Percentiles rank a stretch among this genome's conserved stretches.
Evolutionary conservation across 2,888 invertebrate genomes (phyloP).

Genomic region (Ferrisia virgata): DNA sequence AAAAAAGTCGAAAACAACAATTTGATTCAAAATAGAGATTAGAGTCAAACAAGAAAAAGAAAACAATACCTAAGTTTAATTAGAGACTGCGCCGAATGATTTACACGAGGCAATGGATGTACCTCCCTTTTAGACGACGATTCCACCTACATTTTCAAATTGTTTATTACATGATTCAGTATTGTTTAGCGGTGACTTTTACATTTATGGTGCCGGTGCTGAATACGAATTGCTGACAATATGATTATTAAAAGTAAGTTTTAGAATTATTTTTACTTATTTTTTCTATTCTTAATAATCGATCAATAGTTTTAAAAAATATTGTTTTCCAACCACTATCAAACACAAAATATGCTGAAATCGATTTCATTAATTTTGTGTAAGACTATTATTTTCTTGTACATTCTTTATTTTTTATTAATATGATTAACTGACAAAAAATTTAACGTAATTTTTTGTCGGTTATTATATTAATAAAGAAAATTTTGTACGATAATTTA

Average conservation of each 20-base stretch:
- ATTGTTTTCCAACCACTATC: not conserved
- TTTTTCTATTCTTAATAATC: not conserved
- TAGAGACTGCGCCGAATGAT: slow-evolving; percentile 22
- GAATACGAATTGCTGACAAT: slow-evolving; percentile 6
- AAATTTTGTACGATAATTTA: too few relatives aligned
- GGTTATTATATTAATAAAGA: too few relatives aligned
- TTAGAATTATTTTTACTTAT: not conserved
- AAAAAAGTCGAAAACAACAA: too few relatives aligned
- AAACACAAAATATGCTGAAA: not conserved
- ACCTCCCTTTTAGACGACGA: not conserved
- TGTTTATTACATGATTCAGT: slow-evolving; percentile 13
- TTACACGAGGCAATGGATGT: not conserved
- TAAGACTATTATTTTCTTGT: too few relatives aligned
- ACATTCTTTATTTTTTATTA: too few relatives aligned
- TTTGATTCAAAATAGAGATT: not conserved
- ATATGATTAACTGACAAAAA: too few relatives aligned
- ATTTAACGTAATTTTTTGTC: too few relatives aligned
- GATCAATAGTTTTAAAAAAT: not conserved
- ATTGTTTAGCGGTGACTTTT: not conserved
- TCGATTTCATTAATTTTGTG: too few relatives aligned
- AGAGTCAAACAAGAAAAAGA: not conserved
- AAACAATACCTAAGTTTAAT: not conserved
- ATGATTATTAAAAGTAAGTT: slow-evolving; percentile 31
- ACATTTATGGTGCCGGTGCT: slow-evolving; percentile 15
- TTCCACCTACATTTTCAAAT: not conserved